Evolutionary conservation across 2,113 vertebrate genomes (phyloP), one percentile per base, ranked within the genome.

Genomic region (Vulpes ferrilata): DNA sequence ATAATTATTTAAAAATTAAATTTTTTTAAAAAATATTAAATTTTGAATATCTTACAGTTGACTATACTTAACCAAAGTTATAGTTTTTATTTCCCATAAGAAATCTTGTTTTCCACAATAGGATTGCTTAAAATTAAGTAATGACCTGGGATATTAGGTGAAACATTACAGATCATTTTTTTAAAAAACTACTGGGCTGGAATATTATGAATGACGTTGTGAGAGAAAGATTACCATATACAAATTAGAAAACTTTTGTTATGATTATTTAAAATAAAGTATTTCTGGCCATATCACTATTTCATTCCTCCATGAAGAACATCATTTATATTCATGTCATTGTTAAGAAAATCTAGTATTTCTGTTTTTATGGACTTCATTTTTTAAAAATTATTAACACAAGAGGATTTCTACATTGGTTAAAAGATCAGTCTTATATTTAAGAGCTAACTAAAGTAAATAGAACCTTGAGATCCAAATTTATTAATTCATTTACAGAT

Each of bases 1-100:
- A 57, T 95, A 81, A 51, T 93, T 95, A 73, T 95, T 65, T 85
- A 3, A 73, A 93, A 79, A 90, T 64, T 55, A 89, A 73, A 79
- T 10, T 6, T 73, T 73, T 73, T 73, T 60, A 55, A 48, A 55
- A 48, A 83, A 35, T 12, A 57, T 53, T 74, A 59, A 25, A 13
- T 89, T 48, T 95, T 95, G 16, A 88, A 35, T 59, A 20, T 62
- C 80, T 92, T 96, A 81, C 57, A 48, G 13, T 92, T 92, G 91
- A 55, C 8, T 89, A 9, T 8, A 78, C 35, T 92, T 91, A 84
- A 80, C 38, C 25, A 71, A 78, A 87, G 22, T 67, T 69, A 83
- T 43, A 43, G 35, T 55, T 88, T 89, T 81, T 48, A 48, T 90
- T 91, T 57, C 19, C 43, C 73, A 78, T 88, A 93, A 88, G 20